Conservation (phyloP, 64 coral and sea anemone genomes). For the Actinia equina region DNA sequence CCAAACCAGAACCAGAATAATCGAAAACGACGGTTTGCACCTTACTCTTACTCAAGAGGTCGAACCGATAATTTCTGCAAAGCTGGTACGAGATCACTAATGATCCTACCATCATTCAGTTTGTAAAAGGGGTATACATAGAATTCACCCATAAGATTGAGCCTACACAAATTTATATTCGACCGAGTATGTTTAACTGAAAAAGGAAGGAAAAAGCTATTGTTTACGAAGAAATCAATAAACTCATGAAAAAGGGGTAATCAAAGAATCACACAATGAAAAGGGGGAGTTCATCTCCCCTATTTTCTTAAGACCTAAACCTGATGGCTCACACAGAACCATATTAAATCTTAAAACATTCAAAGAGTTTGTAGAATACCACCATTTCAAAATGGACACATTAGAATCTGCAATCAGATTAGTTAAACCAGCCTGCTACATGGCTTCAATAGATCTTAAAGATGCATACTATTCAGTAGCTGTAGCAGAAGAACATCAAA, state of each 20-base stretch:
- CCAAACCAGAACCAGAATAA: conserved; percentile 13
- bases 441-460: conserved; percentile 26
- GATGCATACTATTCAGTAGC: conserved; percentile 60
- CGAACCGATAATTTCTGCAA: conserved; percentile 29
- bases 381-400: conserved; percentile 52
- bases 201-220: conserved; percentile 37
- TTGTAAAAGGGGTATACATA: conserved; percentile 37
- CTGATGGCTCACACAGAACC: conserved; percentile 31
- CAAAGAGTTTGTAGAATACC: conserved; percentile 14
- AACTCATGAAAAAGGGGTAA: conserved; percentile 47
- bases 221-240: conserved; percentile 44
- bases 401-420: conserved; percentile 36
- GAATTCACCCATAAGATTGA: neutral
- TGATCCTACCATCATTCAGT: conserved; percentile 30
- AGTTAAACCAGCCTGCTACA: conserved; percentile 28
- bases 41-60: conserved; percentile 19
- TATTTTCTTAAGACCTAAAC: conserved; percentile 45
- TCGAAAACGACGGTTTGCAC: conserved; percentile 26
- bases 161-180: conserved; percentile 10
- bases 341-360: conserved; percentile 36
- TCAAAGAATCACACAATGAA: conserved; percentile 35
- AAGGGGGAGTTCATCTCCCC: conserved; percentile 37
- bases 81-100: conserved; percentile 29
- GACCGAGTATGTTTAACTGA: conserved; percentile 45
- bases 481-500: conserved; percentile 37